Base-by-base conservation (phyloP, 2,888 invertebrate species). In the Idaea straminata region DNA sequence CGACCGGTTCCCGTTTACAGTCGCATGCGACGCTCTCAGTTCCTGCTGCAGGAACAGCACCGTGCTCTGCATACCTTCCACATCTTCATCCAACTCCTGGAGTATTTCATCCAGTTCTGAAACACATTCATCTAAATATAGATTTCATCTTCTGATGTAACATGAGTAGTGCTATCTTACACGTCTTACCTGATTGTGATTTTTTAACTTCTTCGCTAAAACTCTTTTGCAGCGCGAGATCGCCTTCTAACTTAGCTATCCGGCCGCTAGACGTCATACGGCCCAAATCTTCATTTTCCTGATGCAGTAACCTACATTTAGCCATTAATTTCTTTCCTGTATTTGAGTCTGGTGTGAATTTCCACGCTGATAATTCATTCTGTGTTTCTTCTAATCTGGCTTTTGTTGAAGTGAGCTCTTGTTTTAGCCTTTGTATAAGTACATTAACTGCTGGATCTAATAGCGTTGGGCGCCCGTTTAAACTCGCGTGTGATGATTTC, bases 261-360 rank as follows among this genome's bases (percentile, higher is more conserved):
- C 98, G 94, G 1, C 99, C 99, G 76, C 98, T 98, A 5, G 98
- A 97, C 61, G 99, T 98, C 95, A 98, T 97, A 82, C 98, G 97
- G 13, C 99, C 99, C 25, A 99, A 94, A 82, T 99, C 99, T 87
- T 99, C 99, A 88, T 99, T 99, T 88, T 99, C 99, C 88, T 99
- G 98, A 83, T 99, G 97, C 61, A 99, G 91, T 74, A 98, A 92
- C 70, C 99, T 95, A 85, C 99, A 99, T 86, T 99, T 98, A 10
- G 99, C 98, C 99, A 99, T 99, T 74, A 99, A 93, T 74, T 99
- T 95, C 90, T 99, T 99, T 72, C 99, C 99, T 61, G 99, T 99
- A 93, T 98, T 98, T 71, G 98, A 99, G 89, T 99, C 99, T n/a
- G 99, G 98, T 15, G 99, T 99, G 89, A 99, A 99, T 91, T 99